phyloP scores from a whole-genome alignment of 2,888 invertebrate species.

The Netelia inedita region DNA sequence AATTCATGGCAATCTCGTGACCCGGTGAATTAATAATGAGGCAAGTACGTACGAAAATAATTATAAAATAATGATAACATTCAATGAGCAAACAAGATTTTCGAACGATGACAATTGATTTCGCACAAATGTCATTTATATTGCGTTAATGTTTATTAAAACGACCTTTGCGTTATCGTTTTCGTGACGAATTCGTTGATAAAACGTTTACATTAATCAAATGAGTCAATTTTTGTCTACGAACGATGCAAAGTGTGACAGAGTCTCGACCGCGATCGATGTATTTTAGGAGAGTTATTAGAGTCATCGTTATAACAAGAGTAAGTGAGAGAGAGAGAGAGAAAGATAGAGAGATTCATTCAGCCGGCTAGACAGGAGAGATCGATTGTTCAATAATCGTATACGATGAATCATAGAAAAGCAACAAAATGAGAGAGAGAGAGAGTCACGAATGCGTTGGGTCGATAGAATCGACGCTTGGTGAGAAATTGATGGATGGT shows the following conservation, averaged over 20 bases:
- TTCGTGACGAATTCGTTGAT: too few relatives aligned
- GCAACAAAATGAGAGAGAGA: slow-evolving; percentile 35
- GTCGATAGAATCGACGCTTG: slow-evolving; percentile 27
- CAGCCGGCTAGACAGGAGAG: slow-evolving; percentile 18
- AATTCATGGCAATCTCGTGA: background rate
- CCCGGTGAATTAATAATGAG: too few relatives aligned
- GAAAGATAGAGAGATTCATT: background rate
- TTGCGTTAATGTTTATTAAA: too few relatives aligned
- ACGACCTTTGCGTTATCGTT: too few relatives aligned
- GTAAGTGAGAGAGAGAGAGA: background rate
- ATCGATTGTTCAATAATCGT: slow-evolving; percentile 57
- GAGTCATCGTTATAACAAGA: background rate
- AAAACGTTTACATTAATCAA: too few relatives aligned
- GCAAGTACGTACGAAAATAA: too few relatives aligned
- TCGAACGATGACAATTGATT: too few relatives aligned
- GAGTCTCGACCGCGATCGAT: background rate
- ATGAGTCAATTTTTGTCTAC: too few relatives aligned
- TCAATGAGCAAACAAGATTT: too few relatives aligned
- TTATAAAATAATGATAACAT: too few relatives aligned
- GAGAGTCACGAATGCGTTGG: slow-evolving; percentile 18
- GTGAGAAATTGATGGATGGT: slow-evolving; percentile 63
- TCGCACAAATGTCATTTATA: too few relatives aligned
- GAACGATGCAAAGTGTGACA: too few relatives aligned
- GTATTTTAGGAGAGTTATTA: background rate
- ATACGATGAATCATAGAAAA: slow-evolving; percentile 44